These are phyloP conservation scores for Liparis tanakae DNA, from an alignment of 2,797 vertebrate genomes.

Conservation along the genomic window DNA sequence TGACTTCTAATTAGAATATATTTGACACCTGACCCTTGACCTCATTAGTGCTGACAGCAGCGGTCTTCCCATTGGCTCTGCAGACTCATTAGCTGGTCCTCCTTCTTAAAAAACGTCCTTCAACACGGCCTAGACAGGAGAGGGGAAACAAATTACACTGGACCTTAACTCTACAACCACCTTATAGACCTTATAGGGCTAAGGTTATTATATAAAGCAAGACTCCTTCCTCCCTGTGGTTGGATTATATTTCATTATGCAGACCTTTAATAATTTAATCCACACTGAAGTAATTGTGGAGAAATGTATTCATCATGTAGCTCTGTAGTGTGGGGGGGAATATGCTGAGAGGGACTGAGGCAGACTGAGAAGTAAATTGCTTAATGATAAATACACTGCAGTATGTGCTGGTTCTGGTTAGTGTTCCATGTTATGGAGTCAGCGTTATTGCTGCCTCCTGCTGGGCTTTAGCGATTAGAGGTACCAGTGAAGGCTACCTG, in stretches of 20 bases:
- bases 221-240: not conserved
- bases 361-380: slow-evolving; percentile 39
- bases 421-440: slow-evolving; percentile 38
- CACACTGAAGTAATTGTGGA: not conserved
- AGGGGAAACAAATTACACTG: slow-evolving; percentile 21
- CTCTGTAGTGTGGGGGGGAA: slow-evolving; percentile 3
- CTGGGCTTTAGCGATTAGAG: slow-evolving; percentile 25
- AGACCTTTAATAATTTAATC: slow-evolving; percentile 12
- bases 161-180: slow-evolving; percentile 10
- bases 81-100: slow-evolving; percentile 13
- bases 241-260: slow-evolving; percentile 4
- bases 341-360: not conserved
- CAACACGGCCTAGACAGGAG: slow-evolving; percentile 6
- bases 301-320: not conserved
- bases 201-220: slow-evolving; percentile 11
- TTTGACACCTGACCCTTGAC: slow-evolving; percentile 39
- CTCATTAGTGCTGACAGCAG: slow-evolving; percentile 32
- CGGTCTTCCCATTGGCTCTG: slow-evolving; percentile 22
- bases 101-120: slow-evolving; percentile 27
- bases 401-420: slow-evolving; percentile 53
- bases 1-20: slow-evolving; percentile 17
- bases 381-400: slow-evolving; percentile 28
- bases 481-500: slow-evolving; percentile 32
- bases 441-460: slow-evolving; percentile 50
- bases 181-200: slow-evolving; percentile 14